phyloP scores from a whole-genome alignment of 2,888 invertebrate species.

The Volucella zonaria region DNA sequence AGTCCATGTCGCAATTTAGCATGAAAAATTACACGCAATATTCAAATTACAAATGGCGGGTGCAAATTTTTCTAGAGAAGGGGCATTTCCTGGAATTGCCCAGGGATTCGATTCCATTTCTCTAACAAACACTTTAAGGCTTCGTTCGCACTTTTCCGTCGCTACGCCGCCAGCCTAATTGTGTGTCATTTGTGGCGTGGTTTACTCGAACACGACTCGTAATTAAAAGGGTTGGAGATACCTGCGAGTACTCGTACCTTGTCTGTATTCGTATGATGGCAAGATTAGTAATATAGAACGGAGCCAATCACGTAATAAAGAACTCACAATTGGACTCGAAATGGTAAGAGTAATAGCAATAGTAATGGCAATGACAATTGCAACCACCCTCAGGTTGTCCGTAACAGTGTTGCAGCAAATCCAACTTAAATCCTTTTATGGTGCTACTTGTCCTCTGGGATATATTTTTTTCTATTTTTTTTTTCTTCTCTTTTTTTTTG shows the following conservation, averaged over 20 bases:
- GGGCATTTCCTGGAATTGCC: slow-evolving; percentile 59
- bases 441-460: neutral
- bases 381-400: slow-evolving; percentile 30
- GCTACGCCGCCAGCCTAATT: slow-evolving; percentile 36
- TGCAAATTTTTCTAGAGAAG: neutral
- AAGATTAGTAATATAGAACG: neutral
- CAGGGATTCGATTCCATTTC: slow-evolving; percentile 39
- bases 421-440: slow-evolving; percentile 46
- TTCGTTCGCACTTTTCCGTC: slow-evolving; percentile 49
- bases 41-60: slow-evolving; percentile 63
- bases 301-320: slow-evolving; percentile 34
- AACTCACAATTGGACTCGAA: neutral
- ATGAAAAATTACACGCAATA: slow-evolving; percentile 71
- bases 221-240: slow-evolving; percentile 44
- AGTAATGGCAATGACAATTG: neutral
- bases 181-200: slow-evolving; percentile 59
- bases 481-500: neutral
- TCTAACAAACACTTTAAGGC: slow-evolving; percentile 60
- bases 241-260: neutral
- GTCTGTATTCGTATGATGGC: neutral
- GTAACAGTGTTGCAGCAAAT: slow-evolving; percentile 36
- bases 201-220: slow-evolving; percentile 14
- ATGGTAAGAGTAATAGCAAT: too few relatives aligned
- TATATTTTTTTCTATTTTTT: neutral
- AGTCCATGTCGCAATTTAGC: slow-evolving; percentile 64